Evolutionary conservation across 2,113 vertebrate genomes (phyloP), one percentile per base, ranked within the genome.

Genomic region (Erpornis zantholeuca): DNA sequence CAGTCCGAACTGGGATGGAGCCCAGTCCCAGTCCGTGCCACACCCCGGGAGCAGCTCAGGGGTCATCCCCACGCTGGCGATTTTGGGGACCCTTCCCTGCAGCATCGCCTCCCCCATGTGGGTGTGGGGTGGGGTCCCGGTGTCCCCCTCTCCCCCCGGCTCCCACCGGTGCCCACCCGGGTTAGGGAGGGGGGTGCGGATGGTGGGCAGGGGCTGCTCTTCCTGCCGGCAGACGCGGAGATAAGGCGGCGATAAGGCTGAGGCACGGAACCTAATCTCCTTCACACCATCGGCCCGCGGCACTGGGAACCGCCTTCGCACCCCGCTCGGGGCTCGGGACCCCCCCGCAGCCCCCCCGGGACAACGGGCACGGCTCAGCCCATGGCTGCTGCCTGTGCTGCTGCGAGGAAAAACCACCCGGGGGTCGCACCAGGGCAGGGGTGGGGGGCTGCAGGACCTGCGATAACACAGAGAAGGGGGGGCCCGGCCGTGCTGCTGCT

Each of bases 211-310:
- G 78, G 78, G 83, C 57, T 24, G 80, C n/a, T 50, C 50, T 35
- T 54, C 76, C 85, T 35, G 45, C 71, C 20, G 33, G 24, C 80
- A 12, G 54, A 5, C 2, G 87, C 61, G 42, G 82, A 71, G 76
- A 72, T 85, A 17, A 21, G 73, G 7, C 3, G 4, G 56, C 2
- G 94, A 94, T 95, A 92, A 79, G 3, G 68, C 35, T 4, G 29
- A 24, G 11, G 38, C 9, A 1, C 33, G 1, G 61, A 19, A 40
- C 69, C 24, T 94, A 14, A 96, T 95, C 94, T 80, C 45, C 84
- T 96, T 95, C 94, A 52, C 95, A 96, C 93, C 94, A 96, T 96
- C 96, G 13, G 14, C 47, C 78, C 20, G 28, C 73, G 2, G 63
- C 7, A 0, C 75, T 42, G 69, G 64, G 65, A 78, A 33, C 78